Evolutionary conservation across 2,888 invertebrate genomes (phyloP).

Genomic region (Coleophora flavipennella): DNA sequence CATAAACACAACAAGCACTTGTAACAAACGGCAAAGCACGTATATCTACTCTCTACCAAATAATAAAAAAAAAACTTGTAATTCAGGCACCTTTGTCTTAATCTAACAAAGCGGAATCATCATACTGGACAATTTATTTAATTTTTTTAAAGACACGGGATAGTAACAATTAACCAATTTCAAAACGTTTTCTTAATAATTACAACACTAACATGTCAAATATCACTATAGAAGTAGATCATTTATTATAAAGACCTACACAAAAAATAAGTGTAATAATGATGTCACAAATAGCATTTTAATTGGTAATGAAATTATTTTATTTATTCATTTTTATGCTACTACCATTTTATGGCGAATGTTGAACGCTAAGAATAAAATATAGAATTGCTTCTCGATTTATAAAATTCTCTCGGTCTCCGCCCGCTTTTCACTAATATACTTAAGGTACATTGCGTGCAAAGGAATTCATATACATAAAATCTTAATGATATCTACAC

Average conservation of each 20-base stretch:
- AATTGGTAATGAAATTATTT: no score
- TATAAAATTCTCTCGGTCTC: not conserved
- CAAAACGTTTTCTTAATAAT: slow-evolving; percentile 4
- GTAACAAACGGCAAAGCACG: slow-evolving; percentile 25
- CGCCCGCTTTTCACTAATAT: not conserved
- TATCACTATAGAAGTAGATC: slow-evolving; percentile 24
- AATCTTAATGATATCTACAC: slow-evolving; percentile 1
- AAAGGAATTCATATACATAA: slow-evolving; percentile 1
- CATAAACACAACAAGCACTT: slow-evolving; percentile 14
- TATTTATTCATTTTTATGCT: no score
- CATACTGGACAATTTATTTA: not conserved
- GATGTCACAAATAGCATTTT: not conserved
- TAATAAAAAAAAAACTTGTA: slow-evolving; percentile 27
- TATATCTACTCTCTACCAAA: slow-evolving; percentile 16
- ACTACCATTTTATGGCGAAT: slow-evolving; percentile 5
- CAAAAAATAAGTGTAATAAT: not conserved
- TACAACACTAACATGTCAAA: slow-evolving; percentile 9
- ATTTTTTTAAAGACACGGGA: slow-evolving; percentile 1
- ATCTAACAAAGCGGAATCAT: slow-evolving; percentile 1
- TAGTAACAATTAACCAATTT: not conserved
- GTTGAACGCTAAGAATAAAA: not conserved
- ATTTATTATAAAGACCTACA: not conserved
- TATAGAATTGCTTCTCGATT: not conserved
- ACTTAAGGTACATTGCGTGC: not conserved
- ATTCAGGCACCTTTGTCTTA: slow-evolving; percentile 62